phyloP scores from a whole-genome alignment of 2,113 vertebrate genomes.

The Sprattus sprattus region DNA sequence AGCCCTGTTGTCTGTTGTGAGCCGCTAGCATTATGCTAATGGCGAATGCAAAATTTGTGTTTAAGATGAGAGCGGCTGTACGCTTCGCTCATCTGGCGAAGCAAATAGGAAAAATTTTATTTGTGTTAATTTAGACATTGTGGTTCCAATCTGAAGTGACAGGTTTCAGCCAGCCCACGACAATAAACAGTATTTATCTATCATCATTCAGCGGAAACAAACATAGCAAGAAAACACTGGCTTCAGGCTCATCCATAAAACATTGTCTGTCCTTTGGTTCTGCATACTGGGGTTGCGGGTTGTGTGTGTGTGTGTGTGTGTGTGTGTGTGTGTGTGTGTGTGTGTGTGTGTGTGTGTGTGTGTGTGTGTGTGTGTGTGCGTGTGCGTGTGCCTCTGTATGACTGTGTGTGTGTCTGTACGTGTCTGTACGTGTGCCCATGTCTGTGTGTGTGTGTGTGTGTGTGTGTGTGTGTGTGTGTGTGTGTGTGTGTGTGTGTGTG shows the following conservation, averaged over 20 bases:
- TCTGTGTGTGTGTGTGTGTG: not conserved
- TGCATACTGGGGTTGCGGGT: slow-evolving; percentile 20
- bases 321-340: not conserved
- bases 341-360: not conserved
- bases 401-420: not conserved
- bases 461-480: not conserved
- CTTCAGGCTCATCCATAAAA: slow-evolving; percentile 48
- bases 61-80: slow-evolving; percentile 25
- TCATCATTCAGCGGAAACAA: slow-evolving; percentile 12
- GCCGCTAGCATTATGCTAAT: slow-evolving; percentile 48
- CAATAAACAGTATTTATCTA: slow-evolving; percentile 37
- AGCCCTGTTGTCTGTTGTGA: not conserved
- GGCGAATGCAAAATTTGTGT: slow-evolving; percentile 30
- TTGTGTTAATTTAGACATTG: slow-evolving; percentile 45
- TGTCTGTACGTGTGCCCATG: not conserved
- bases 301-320: not conserved
- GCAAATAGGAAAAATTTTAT: slow-evolving; percentile 43
- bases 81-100: slow-evolving; percentile 42
- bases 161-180: slow-evolving; percentile 37
- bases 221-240: slow-evolving; percentile 20
- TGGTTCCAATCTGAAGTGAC: slow-evolving; percentile 46
- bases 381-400: not conserved
- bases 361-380: not conserved
- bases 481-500: not conserved
- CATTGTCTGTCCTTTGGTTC: slow-evolving; percentile 33